Percentiles rank a stretch among this genome's conserved stretches.
These are phyloP conservation scores for Neria commutata DNA, from an alignment of 2,888 invertebrate genomes.

Conservation along the genomic window DNA sequence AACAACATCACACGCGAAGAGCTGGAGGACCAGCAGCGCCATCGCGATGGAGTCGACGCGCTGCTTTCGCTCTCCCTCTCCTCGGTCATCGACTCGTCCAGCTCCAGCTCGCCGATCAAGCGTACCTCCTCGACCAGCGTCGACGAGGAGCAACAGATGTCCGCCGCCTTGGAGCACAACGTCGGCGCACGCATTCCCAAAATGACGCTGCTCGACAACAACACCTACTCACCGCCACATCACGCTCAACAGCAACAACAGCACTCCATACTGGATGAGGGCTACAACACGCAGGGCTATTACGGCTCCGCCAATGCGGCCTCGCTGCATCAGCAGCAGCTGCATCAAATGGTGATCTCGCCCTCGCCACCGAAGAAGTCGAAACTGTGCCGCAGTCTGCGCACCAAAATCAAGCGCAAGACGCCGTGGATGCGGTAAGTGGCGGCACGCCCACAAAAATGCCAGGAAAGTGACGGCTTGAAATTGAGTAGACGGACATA, in stretches of 20 bases:
- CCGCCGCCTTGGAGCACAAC: neutral
- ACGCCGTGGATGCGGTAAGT: conserved; percentile 60
- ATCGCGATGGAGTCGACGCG: conserved; percentile 81
- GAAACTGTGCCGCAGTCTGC: conserved; percentile 54
- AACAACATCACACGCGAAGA: conserved; percentile 62
- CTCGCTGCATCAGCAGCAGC: conserved; percentile 30
- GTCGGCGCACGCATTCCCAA: conserved; percentile 34
- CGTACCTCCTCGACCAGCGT: conserved; percentile 54
- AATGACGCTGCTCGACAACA: conserved; percentile 50
- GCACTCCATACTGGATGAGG: conserved; percentile 44
- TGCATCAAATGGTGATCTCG: conserved; percentile 23
- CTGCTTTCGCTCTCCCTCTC: conserved; percentile 78
- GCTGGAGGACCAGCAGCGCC: conserved; percentile 72
- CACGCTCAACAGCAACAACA: conserved; percentile 23
- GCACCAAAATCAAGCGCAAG: conserved; percentile 60
- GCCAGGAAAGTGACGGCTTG: too few species aligned
- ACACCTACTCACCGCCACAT: conserved; percentile 27
- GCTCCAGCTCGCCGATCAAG: conserved; percentile 55
- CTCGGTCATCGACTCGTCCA: conserved; percentile 61
- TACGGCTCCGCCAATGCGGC: conserved; percentile 33
- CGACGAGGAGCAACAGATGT: conserved; percentile 50
- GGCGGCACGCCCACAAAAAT: conserved; percentile 32
- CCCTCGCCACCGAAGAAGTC: conserved; percentile 49
- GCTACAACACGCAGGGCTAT: conserved; percentile 45
- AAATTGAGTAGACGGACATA: too few species aligned